Percentiles rank a stretch among this genome's conserved stretches.
Conservation (phyloP, 2,797 vertebrate genomes). For the Epinephelus awoara region DNA sequence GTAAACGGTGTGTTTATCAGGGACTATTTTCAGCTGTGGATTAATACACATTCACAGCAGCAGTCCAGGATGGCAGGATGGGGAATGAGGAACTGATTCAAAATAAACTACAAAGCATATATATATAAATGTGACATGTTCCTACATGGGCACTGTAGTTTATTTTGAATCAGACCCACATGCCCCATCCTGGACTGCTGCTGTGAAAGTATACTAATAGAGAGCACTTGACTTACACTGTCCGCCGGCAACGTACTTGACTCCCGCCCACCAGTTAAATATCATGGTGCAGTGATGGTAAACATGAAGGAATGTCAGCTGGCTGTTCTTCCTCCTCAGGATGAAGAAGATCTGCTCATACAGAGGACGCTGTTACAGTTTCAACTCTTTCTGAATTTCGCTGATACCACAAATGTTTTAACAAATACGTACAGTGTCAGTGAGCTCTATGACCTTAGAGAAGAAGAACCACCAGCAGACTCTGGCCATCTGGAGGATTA, state of each 20-base stretch:
- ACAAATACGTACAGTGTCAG: slow-evolving; percentile 76
- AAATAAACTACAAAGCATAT: too few species aligned
- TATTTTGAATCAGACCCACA: too few species aligned
- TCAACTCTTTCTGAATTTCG: not conserved
- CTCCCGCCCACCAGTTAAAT: slow-evolving; percentile 97
- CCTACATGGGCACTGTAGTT: too few species aligned
- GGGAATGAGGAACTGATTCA: too few species aligned
- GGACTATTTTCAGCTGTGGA: too few species aligned
- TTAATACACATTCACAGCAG: too few species aligned
- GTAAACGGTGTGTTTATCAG: too few species aligned
- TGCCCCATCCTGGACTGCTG: too few species aligned
- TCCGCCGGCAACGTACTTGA: slow-evolving; percentile 96
- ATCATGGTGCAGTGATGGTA: slow-evolving; percentile 99
- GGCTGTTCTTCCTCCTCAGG: slow-evolving; percentile 96
- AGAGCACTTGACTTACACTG: slow-evolving; percentile 89
- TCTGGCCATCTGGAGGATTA: slow-evolving; percentile 87
- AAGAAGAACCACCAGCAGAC: slow-evolving; percentile 90
- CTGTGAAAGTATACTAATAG: too few species aligned
- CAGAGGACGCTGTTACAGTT: not conserved
- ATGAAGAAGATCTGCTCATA: slow-evolving; percentile 93
- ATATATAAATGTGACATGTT: too few species aligned
- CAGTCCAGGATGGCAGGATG: too few species aligned
- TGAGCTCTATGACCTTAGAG: slow-evolving; percentile 86
- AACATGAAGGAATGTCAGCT: slow-evolving; percentile 96
- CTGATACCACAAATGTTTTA: not conserved